Percentiles rank a stretch among this genome's conserved stretches.
Evolutionary conservation across 2,797 vertebrate species (phyloP).

Genomic region (Gymnothorax javanicus): DNA sequence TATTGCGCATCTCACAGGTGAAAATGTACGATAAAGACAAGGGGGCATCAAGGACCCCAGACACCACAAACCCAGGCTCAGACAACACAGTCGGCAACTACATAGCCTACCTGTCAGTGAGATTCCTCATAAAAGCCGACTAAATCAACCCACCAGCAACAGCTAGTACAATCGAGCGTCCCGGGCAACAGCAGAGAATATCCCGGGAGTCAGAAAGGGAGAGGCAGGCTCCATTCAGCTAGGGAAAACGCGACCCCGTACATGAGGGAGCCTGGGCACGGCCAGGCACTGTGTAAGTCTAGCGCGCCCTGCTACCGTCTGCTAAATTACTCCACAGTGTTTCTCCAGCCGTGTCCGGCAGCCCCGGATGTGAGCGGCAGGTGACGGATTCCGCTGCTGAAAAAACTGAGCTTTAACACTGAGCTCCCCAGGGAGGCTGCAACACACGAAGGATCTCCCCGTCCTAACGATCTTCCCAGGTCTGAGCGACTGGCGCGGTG

Average conservation of each 20-base stretch:
- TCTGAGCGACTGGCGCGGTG: conserved; percentile 36
- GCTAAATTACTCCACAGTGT: conserved; percentile 55
- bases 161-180: conserved; percentile 41
- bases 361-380: conserved; percentile 56
- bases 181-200: conserved; percentile 51
- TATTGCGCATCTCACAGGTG: neutral
- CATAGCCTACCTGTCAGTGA: conserved; percentile 67
- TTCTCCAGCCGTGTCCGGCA: conserved; percentile 60
- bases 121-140: conserved; percentile 61
- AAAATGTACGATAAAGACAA: neutral
- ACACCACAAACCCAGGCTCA: neutral
- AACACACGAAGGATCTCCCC: conserved; percentile 38
- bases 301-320: conserved; percentile 58
- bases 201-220: conserved; percentile 44
- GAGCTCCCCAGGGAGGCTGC: conserved; percentile 35
- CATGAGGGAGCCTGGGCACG: neutral
- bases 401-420: conserved; percentile 42
- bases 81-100: conserved; percentile 36
- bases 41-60: conserved; percentile 21
- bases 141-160: conserved; percentile 64
- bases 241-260: conserved; percentile 29
- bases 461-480: neutral
- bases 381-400: conserved; percentile 50
- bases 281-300: conserved; percentile 2
- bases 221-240: conserved; percentile 52